Conservation (phyloP, 2,113 vertebrate species). For the Callospermophilus lateralis region DNA sequence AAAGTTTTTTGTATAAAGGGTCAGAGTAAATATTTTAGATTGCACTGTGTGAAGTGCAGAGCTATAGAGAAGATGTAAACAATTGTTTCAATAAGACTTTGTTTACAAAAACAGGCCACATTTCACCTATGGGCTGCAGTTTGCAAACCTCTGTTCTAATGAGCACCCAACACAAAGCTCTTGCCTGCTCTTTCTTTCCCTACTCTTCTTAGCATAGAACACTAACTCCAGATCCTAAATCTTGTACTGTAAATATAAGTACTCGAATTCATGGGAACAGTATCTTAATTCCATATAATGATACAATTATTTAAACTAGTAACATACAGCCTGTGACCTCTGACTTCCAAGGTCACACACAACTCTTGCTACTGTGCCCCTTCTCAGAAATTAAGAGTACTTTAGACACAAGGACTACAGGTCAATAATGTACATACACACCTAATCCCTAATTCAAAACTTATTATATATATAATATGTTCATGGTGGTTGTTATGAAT, state of each 20-base stretch:
- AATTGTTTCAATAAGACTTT: not conserved
- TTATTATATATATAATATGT: not conserved
- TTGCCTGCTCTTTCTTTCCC: not conserved
- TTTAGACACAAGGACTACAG: not conserved
- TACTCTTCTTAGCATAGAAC: not conserved
- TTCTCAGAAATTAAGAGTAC: constrained; percentile 10
- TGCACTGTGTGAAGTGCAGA: not conserved
- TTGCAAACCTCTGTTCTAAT: not conserved
- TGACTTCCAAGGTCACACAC: not conserved
- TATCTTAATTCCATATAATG: not conserved
- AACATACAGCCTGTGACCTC: not conserved
- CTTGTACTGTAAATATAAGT: not conserved
- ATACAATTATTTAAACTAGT: not conserved
- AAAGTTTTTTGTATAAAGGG: not conserved
- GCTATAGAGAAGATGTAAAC: not conserved
- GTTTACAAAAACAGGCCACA: not conserved
- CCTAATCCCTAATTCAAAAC: not conserved
- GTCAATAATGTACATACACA: not conserved
- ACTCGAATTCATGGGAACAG: not conserved
- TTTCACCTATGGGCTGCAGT: not conserved
- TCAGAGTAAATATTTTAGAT: not conserved
- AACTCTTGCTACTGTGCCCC: not conserved
- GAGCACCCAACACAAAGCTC: not conserved
- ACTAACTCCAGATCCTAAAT: not conserved
- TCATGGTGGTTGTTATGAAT: not conserved